Base-by-base conservation (phyloP, 92 coral and sea anemone species). In the Epizoanthus scotinus region DNA sequence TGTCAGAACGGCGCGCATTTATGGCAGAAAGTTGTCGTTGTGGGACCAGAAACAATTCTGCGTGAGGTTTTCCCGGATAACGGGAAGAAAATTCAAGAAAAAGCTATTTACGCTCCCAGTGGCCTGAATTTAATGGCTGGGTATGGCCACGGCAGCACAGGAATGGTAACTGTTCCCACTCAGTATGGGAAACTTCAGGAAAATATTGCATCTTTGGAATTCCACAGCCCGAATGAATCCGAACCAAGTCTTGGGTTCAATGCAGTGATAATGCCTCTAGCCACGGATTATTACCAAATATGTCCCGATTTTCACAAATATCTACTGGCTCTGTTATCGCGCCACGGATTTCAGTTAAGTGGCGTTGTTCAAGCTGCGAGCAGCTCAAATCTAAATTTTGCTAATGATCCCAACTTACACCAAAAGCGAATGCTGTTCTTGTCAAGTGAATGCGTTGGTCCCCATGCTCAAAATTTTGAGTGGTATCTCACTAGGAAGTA, bases 281-380 rank as follows among this genome's bases (percentile, higher is more conserved):
- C 79, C 21, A 64, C 79, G 4, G 49, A 73, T 19, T 55, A 55
- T 31, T 73, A 55, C 66, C 29, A 73, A n/a, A 56, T 73, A 57
- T 73, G 79, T 73, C 79, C 79, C 14, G 79, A 73, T 54, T 73
- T 73, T 55, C 79, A 73, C 42, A 73, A 73, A 19, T 73, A 31
- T 34, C 79, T 73, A n/a, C 36, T 73, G 79, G 79, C 79, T 57
- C 66, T 73, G 31, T 56, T 73, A 55, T 73, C 66, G 10, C 61
- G 52, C 12, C 65, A 73, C 79, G 79, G 79, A 13, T 73, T 73
- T 20, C 6, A 73, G 79, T 57, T 73, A 19, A 56, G 59, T 29
- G 66, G 50, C 20, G 66, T 73, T 55, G 15, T 28, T 52, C 65
- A 73, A 57, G 60, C 65, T 19, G 25, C 61, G 20, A 73, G 9